Evolutionary conservation across 2,113 vertebrate genomes (phyloP).

Genomic region (Mormyrus iriodes): DNA sequence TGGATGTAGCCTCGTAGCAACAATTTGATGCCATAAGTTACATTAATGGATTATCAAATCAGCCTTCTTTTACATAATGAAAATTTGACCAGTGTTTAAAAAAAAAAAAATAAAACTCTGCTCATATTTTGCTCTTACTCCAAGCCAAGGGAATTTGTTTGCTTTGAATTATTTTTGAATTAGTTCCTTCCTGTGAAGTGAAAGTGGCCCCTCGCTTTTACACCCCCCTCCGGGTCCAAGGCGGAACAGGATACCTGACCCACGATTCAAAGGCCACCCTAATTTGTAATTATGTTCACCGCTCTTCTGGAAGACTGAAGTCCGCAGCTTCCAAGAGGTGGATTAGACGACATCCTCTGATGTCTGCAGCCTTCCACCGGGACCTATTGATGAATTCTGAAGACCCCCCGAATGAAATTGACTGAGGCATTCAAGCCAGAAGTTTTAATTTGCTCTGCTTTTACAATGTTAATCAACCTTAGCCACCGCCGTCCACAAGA

Average conservation of each 20-base stretch:
- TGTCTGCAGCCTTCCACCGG: constrained; percentile 29
- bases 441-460: constrained; percentile 29
- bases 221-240: constrained; percentile 30
- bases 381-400: constrained; percentile 40
- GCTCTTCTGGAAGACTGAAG: constrained; percentile 62
- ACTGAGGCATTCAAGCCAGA: constrained; percentile 37
- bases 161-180: neutral
- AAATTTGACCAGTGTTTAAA: neutral
- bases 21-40: neutral
- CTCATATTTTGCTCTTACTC: neutral
- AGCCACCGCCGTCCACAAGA: neutral
- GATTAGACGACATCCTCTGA: constrained; percentile 49
- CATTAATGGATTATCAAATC: neutral
- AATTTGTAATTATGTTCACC: constrained; percentile 63
- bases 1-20: neutral
- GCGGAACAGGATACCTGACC: constrained; percentile 40
- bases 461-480: constrained; percentile 50
- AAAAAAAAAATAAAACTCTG: neutral
- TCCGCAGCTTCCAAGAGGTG: constrained; percentile 44
- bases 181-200: neutral
- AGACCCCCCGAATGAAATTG: constrained; percentile 38
- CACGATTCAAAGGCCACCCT: constrained; percentile 49
- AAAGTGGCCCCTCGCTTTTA: neutral
- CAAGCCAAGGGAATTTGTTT: neutral
- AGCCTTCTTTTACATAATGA: neutral